Base-by-base conservation (phyloP, 2,797 vertebrate species). In the Myiotriccus ornatus region DNA sequence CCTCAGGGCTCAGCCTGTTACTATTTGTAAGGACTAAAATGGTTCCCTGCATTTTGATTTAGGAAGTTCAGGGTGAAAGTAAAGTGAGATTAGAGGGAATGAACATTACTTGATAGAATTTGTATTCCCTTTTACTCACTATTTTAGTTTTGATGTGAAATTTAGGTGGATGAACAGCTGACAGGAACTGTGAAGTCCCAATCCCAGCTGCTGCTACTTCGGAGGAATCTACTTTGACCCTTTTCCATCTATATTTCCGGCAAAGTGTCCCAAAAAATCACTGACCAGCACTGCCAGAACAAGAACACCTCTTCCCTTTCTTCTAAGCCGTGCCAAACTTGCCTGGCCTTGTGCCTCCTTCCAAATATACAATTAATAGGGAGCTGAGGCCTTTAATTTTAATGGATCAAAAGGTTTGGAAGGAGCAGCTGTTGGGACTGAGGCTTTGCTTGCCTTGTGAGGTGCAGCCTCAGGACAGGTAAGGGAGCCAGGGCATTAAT, bases 361-460 rank as follows among this genome's bases (percentile, higher is more conserved):
- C 87, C 7, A 6, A 34, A 37, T 10, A 57, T 43, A 71, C 23
- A 35, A 39, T 35, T 24, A 57, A 44, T 35, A 28, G 46, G 35
- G 41, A 35, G 43, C 62, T 1, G 30, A 95, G 75, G 84, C 91
- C 90, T 95, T 71, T 93, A 37, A 94, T 94, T 96, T 85, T 77
- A 52, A 73, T 4, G 84, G 92, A 92, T 95, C 93, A 89, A 92
- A 95, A 96, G 93, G 62, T 46, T 25, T 35, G 74, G 43, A 86
- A 44, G 49, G 76, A 53, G 55, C 64, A 71, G 53, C 75, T 76
- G 73, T 35, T 75, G 57, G 71, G 71, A 65, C 37, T 70, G 68
- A 89, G 63, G 60, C 50, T 74, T 44, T 74, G 35, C 63, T 50
- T 44, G 43, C 43, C 53, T 16, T 2, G 65, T 22, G 39, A 73